These are phyloP conservation scores for Tiliacea aurago DNA, from an alignment of 2,888 invertebrate genomes.

Conservation along the genomic window DNA sequence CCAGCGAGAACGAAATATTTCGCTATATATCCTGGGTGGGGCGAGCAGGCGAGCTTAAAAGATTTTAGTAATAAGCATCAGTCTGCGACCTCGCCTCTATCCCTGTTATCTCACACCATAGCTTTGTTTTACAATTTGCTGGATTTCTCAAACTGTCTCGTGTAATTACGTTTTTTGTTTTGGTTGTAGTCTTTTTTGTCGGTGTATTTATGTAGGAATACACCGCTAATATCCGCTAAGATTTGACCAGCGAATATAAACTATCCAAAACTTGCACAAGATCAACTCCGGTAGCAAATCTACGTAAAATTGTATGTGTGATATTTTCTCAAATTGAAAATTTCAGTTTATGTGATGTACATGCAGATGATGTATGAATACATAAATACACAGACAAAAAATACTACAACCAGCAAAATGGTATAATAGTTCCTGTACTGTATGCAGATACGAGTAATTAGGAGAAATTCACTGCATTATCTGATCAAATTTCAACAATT, in stretches of 20 bases:
- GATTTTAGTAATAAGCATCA: conserved; percentile 66
- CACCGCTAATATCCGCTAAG: conserved; percentile 32
- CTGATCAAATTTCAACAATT: neutral
- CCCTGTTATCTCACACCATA: conserved; percentile 55
- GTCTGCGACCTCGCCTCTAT: conserved; percentile 42
- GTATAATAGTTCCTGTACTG: neutral
- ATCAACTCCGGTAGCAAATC: conserved; percentile 35
- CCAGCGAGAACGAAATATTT: conserved; percentile 48
- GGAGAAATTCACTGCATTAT: neutral
- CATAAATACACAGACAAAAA: too few species aligned
- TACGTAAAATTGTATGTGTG: conserved; percentile 47
- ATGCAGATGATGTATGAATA: too few species aligned
- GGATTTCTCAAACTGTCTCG: conserved; percentile 36
- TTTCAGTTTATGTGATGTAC: conserved; percentile 44
- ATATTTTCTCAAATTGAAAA: conserved; percentile 63
- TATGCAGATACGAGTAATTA: neutral
- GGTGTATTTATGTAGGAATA: conserved; percentile 1
- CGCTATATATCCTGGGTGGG: conserved; percentile 50
- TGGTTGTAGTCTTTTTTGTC: conserved; percentile 6
- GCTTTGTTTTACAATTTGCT: conserved; percentile 57
- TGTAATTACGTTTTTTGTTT: conserved; percentile 49
- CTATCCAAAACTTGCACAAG: conserved; percentile 19
- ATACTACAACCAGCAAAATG: neutral
- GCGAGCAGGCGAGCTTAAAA: conserved; percentile 60
- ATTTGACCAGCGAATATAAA: conserved; percentile 35